Percentiles rank a stretch among this genome's conserved stretches.
These are phyloP conservation scores for Gnathonemus echidnorhynchus DNA, from an alignment of 2,113 vertebrate species.

Conservation along the genomic window DNA sequence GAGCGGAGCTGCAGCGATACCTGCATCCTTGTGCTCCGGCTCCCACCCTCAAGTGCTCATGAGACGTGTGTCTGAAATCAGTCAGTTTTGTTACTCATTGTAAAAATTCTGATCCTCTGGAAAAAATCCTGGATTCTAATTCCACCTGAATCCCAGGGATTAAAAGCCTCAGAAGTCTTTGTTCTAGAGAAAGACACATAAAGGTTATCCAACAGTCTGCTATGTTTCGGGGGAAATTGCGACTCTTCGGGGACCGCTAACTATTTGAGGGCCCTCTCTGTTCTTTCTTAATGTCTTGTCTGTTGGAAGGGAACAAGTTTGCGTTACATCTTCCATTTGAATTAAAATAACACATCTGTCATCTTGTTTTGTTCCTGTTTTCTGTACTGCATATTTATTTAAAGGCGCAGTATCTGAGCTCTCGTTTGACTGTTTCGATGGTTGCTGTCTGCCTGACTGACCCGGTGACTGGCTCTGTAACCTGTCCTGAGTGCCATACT, in stretches of 20 bases:
- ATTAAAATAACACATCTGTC: background rate
- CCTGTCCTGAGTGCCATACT: background rate
- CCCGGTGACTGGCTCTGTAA: background rate
- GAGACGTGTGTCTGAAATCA: background rate
- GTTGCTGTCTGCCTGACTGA: conserved; percentile 15
- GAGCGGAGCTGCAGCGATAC: background rate
- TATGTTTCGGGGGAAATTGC: background rate
- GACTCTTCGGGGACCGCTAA: background rate
- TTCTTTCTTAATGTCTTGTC: background rate
- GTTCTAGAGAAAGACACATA: background rate
- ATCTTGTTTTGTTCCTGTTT: conserved; percentile 1
- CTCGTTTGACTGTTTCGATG: background rate
- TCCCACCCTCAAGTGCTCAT: background rate
- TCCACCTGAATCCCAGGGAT: conserved; percentile 1
- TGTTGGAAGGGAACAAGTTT: conserved; percentile 10
- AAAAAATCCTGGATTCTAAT: background rate
- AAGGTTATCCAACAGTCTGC: conserved; percentile 14
- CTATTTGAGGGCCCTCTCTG: background rate
- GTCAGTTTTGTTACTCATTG: conserved; percentile 12
- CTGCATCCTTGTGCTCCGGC: background rate
- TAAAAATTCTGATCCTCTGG: conserved; percentile 9
- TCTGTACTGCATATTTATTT: background rate
- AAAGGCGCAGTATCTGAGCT: background rate
- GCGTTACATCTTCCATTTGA: background rate
- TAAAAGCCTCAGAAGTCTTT: background rate